Base-by-base conservation (phyloP, 1,140 invertebrate species). In the Venustaconcha ellipsiformis region DNA sequence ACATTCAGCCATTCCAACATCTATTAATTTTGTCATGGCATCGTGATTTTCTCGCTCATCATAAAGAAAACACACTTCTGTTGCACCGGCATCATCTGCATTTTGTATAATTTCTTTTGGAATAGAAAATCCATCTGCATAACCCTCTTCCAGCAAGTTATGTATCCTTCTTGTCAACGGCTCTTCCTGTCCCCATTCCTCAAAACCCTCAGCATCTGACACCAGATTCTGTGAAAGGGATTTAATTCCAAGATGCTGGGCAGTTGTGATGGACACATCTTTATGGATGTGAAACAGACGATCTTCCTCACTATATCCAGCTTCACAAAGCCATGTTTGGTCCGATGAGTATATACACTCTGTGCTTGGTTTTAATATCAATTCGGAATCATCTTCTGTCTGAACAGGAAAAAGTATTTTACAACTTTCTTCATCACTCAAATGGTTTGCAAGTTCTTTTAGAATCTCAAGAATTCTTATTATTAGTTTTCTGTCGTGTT, bases 81-180 rank as follows among this genome's bases (percentile, higher is more conserved):
- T 84, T 14, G 88, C 86, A 30, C 83, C 80, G 30, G 88, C 87
- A 81, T 89, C 88, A 73, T 89, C 88, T 26, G 88, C 86, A 26
- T 26, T 26, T 26, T 26, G 26, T 26, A 26, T 26, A 26, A 26
- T 26, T 26, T 26, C 26, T 26, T 76, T 96, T 87, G 85, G 76
- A 67, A 87, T 80, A 72, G 84, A 81, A 26, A 84, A 74, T 17
- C 84, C 86, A 72, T 81, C 84, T 11, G 81, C 81, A 68, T 87
- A 87, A 2, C 67, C 74, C 14, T 83, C 81, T 37, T 74, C 37
- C 20, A 80, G 37, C 14, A 87, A 70, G 84, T 86, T 14, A 87
- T 67, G 8, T 80, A 26, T 26, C 26, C 26, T 26, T 26, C 26
- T 26, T 26, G 26, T 26, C 26, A 26, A 26, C 26, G 26, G 79